Percentiles rank a stretch among this genome's conserved stretches.
phyloP scores from a whole-genome alignment of 2,888 invertebrate species.

The Diadegma fenestrale region DNA sequence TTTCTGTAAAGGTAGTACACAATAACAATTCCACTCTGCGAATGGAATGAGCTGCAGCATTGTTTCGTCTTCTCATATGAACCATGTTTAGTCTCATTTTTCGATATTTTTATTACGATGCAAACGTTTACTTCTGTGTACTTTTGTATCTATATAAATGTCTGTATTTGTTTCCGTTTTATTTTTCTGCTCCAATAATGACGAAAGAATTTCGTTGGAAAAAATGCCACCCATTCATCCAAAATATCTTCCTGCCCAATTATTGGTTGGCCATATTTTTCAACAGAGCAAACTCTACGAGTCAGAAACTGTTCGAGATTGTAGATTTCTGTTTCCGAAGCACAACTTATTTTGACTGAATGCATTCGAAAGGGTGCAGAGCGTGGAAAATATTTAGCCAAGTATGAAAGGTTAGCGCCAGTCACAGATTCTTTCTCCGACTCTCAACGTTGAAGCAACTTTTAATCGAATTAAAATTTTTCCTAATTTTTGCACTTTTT shows the following conservation, averaged over 20 bases:
- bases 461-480: too few relatives aligned
- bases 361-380: background rate
- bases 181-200: constrained; percentile 20
- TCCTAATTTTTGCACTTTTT: too few relatives aligned
- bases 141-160: background rate
- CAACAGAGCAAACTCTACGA: background rate
- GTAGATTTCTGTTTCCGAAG: background rate
- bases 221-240: background rate
- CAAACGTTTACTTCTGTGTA: background rate
- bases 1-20: constrained; percentile 23
- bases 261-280: background rate
- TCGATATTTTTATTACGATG: background rate
- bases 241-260: background rate
- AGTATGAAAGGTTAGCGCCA: background rate
- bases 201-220: background rate
- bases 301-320: background rate
- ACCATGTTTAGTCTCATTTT: background rate
- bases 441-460: background rate
- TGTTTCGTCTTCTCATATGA: constrained; percentile 5
- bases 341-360: background rate
- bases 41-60: background rate
- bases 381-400: background rate
- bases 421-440: background rate
- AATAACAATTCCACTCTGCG: constrained; percentile 12
- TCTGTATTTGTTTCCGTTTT: background rate